Evolutionary conservation across 1,140 invertebrate genomes (phyloP), one percentile per base, ranked within the genome.

Genomic region (Bombus waltoni): DNA sequence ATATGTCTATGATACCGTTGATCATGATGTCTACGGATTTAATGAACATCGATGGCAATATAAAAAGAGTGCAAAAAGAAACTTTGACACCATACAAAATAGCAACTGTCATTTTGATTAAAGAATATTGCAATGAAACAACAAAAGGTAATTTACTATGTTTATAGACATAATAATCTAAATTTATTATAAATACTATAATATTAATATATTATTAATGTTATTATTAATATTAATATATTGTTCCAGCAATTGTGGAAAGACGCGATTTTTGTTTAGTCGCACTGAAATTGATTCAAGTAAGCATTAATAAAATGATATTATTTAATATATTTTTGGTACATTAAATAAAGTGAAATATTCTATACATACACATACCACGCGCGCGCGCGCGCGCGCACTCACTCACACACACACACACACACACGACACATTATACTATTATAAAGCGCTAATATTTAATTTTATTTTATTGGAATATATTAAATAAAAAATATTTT

Each of bases 251-350:
- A 85, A 92, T 93, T 53, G 81, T 90, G 38, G 94, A 95, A 87
- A 93, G 94, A 91, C 94, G 96, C 74, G 95, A 96, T 89, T 97
- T 97, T 91, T 97, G 96, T 89, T 96, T 97, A 91, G 93, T 96
- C 1, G 94, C 96, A 13, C 92, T 97, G 62, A 97, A 97, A 90
- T 91, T 97, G 22, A 96, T 97, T 87, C 96, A 97, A 93, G 96
- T 96, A 93, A 88, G 42, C 40, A 28, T 70, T 42, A 65, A 70
- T 32, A 57, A 38, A 85, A 35, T 65, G 73, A 47, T 57, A 53
- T 82, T 62, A 62, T 40, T 62, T 13, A n/a, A 40, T 35, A 40
- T 71, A 35, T 40, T 28, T 25, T 25, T 13, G 18, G 1, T 38
- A 71, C 10, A 38, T 11, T 6, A n/a, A 40, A 71, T 32, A 25